Base-by-base conservation (phyloP, 2,113 vertebrate genomes). In the Lathamus discolor region DNA sequence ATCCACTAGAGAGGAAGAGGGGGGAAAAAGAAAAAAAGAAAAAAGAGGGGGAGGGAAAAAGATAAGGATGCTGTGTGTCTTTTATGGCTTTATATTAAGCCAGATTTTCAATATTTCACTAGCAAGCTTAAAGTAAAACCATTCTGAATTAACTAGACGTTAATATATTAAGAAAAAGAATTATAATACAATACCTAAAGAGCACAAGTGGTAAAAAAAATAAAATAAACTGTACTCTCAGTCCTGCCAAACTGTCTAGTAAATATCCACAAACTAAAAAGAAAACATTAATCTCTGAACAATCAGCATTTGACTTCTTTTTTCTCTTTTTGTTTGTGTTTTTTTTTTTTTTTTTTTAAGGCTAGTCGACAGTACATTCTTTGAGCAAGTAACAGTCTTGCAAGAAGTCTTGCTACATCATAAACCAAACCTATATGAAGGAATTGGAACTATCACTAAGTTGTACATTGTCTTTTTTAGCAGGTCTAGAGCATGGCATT, bases 51-150 rank as follows among this genome's bases (percentile, higher is more conserved):
- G 33, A 22, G 22, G 13, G 1, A 43, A 59, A 76, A 41, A 79
- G 4, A 59, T 16, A 84, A 87, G 41, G 92, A 91, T 91, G 74
- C 17, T 80, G 13, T 7, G 15, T 79, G 28, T 9, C 46, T 87
- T n/a, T 81, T 92, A 87, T 1, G 11, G 78, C 84, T 96, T 94
- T 94, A 76, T 87, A 94, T 92, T 95, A 95, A 95, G 84, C 57
- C 79, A 85, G 77, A 89, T 95, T 91, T 95, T 95, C 91, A 95
- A 76, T 96, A 94, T 87, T 96, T 94, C 89, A 95, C 70, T 85
- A 95, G 83, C 49, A 90, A 88, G 94, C 31, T 94, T 92, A 73
- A 96, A 95, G 81, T 90, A 91, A 96, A 95, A 90, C 78, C 82
- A 85, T 22, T 27, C 24, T 70, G 63, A 94, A 95, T 95, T 96